A percentile compares a stretch with the other conserved stretches of the same genome.
phyloP scores from a whole-genome alignment of 2,888 invertebrate genomes.

The Chironomus riparius region DNA sequence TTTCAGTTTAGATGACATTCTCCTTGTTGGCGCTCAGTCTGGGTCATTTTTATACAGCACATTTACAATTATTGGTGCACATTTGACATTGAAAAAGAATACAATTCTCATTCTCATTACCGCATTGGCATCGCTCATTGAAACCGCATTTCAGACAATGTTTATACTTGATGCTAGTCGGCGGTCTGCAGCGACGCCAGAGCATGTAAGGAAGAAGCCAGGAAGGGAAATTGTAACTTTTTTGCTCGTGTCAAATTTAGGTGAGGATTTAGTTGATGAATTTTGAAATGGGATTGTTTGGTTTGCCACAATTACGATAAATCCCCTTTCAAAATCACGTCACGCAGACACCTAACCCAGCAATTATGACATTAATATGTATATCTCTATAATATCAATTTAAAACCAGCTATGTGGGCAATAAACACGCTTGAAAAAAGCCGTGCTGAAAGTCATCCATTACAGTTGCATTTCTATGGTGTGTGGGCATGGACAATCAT shows the following conservation, averaged over 20 bases:
- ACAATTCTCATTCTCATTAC: slow-evolving; percentile 74
- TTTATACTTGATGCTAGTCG: slow-evolving; percentile 86
- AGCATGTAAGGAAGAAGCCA: slow-evolving; percentile 77
- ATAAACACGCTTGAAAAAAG: slow-evolving; percentile 89
- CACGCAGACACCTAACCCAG: no score
- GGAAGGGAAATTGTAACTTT: slow-evolving; percentile 91
- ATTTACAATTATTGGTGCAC: slow-evolving; percentile 88
- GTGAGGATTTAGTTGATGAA: not conserved
- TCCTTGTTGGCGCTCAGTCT: slow-evolving; percentile 86
- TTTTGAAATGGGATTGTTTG: not conserved
- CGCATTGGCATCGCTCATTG: slow-evolving; percentile 74
- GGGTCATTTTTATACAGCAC: slow-evolving; percentile 91
- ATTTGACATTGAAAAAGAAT: slow-evolving; percentile 73
- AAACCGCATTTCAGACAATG: slow-evolving; percentile 83
- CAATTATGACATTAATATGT: not conserved
- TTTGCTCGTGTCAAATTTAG: slow-evolving; percentile 73
- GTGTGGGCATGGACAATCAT: slow-evolving; percentile 94
- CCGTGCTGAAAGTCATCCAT: slow-evolving; percentile 81
- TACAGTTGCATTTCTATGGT: slow-evolving; percentile 85
- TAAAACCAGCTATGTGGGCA: slow-evolving; percentile 71
- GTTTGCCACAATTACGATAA: no score
- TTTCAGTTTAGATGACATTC: slow-evolving; percentile 78
- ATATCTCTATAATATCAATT: no score
- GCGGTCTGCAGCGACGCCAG: slow-evolving; percentile 68
- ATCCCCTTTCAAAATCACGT: no score